A percentile compares a stretch with the other conserved stretches of the same genome.
These are phyloP conservation scores for Suncus etruscus DNA, from an alignment of 2,113 vertebrate species.

Conservation along the genomic window DNA sequence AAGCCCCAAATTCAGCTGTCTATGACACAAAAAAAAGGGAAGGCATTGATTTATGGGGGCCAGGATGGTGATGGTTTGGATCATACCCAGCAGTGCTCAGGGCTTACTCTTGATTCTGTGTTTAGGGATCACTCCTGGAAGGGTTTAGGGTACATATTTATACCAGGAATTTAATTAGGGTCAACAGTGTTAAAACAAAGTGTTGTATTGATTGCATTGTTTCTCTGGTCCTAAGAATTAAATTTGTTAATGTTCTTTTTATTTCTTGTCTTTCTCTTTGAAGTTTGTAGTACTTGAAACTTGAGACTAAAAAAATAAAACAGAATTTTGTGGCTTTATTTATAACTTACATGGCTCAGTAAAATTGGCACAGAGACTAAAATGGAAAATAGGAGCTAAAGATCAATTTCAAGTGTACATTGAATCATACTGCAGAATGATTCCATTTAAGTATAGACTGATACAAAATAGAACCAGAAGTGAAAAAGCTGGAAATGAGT, in stretches of 20 bases:
- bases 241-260: background rate
- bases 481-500: slow-evolving; percentile 47
- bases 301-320: background rate
- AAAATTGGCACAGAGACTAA: background rate
- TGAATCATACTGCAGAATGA: slow-evolving; percentile 26
- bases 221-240: background rate
- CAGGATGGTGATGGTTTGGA: too few species aligned
- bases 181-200: too few species aligned
- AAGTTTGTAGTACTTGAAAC: slow-evolving; percentile 14
- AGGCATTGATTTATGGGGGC: too few species aligned
- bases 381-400: background rate
- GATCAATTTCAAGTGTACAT: slow-evolving; percentile 1
- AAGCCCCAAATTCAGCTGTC: too few species aligned
- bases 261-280: slow-evolving; percentile 50
- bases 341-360: slow-evolving; percentile 8
- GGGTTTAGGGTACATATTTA: too few species aligned
- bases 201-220: too few species aligned
- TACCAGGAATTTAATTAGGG: too few species aligned
- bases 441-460: background rate
- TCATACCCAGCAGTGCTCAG: too few species aligned
- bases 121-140: too few species aligned
- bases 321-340: slow-evolving; percentile 38
- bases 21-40: too few species aligned
- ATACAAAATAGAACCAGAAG: slow-evolving; percentile 29
- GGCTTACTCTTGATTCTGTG: too few species aligned